A percentile compares a stretch with the other conserved stretches of the same genome.
Conservation (phyloP, 1,140 invertebrate species). For the Cotesia vestalis region DNA sequence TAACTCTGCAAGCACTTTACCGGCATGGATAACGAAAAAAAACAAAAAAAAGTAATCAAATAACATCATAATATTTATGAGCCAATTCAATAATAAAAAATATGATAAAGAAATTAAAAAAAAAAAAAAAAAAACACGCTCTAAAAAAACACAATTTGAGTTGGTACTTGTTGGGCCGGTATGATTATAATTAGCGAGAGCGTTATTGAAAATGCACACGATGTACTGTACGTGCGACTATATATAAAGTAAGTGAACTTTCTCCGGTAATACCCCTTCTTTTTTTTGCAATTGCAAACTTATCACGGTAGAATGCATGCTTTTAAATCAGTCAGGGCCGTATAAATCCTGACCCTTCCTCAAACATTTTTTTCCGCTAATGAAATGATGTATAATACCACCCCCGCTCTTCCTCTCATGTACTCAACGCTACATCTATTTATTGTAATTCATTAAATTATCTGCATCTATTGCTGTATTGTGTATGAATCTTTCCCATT, state of each 20-base stretch:
- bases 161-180: not conserved
- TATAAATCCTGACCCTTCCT: conserved; percentile 30
- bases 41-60: conserved; percentile 41
- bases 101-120: not conserved
- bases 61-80: conserved; percentile 8
- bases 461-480: too few species aligned
- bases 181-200: conserved; percentile 51
- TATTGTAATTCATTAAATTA: too few species aligned
- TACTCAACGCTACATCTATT: too few species aligned
- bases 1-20: conserved; percentile 40
- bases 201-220: conserved; percentile 59
- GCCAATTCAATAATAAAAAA: not conserved
- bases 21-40: conserved; percentile 37
- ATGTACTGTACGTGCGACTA: conserved; percentile 51
- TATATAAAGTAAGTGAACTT: conserved; percentile 65
- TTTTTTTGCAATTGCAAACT: conserved; percentile 50
- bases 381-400: too few species aligned
- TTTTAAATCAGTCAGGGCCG: conserved; percentile 63
- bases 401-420: too few species aligned
- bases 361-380: not conserved
- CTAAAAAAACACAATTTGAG: not conserved
- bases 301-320: conserved; percentile 62
- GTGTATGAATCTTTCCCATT: too few species aligned
- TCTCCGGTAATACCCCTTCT: conserved; percentile 52
- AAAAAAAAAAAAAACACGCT: not conserved